Evolutionary conservation across 2,797 vertebrate species (phyloP).

Genomic region (Moxostoma hubbsi): DNA sequence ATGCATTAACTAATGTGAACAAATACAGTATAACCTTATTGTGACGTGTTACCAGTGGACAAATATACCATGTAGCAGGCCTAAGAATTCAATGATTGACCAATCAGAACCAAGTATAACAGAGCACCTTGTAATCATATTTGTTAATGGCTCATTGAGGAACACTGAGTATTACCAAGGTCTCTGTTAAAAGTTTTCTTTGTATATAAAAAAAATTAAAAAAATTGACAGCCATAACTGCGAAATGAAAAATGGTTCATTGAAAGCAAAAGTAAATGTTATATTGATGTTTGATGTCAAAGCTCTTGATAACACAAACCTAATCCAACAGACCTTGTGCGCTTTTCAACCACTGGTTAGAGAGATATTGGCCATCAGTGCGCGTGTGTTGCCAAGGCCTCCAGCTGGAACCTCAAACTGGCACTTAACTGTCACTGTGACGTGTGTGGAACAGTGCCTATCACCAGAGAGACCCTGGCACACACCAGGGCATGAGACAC

Average conservation of each 20-base stretch:
- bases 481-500: constrained; percentile 60
- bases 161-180: neutral
- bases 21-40: too few relatives aligned
- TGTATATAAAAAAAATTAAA: neutral
- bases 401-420: constrained; percentile 57
- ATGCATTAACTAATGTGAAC: too few relatives aligned
- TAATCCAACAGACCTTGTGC: constrained; percentile 50
- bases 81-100: too few relatives aligned
- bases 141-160: too few relatives aligned
- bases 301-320: constrained; percentile 48
- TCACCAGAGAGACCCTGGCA: constrained; percentile 63
- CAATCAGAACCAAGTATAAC: too few relatives aligned
- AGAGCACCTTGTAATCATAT: too few relatives aligned
- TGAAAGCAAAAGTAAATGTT: constrained; percentile 34
- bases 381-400: constrained; percentile 53
- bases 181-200: neutral
- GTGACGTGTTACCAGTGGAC: too few relatives aligned
- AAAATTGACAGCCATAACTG: neutral
- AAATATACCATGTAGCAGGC: too few relatives aligned
- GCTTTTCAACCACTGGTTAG: constrained; percentile 53
- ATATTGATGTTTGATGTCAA: constrained; percentile 36
- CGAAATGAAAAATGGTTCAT: constrained; percentile 23
- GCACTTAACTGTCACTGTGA: constrained; percentile 58
- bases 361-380: constrained; percentile 53
- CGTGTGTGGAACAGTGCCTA: constrained; percentile 58